Conservation (phyloP, 1,140 invertebrate species). For the Eufriesea mexicana region DNA sequence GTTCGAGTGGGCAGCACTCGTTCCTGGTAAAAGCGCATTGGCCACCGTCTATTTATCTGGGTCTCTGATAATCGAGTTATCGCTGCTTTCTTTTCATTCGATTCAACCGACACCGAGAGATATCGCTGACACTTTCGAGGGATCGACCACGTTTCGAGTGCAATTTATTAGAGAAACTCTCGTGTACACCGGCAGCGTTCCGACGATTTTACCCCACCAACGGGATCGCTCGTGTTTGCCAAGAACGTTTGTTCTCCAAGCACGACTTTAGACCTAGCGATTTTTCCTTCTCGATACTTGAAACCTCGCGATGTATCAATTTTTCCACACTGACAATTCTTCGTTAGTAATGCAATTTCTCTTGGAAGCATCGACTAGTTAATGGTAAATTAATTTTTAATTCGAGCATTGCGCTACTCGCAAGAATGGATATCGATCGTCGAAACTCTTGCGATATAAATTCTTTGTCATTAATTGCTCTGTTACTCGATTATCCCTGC, state of each 20-base stretch:
- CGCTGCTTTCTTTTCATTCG: conserved; percentile 79
- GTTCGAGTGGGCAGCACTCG: conserved; percentile 26
- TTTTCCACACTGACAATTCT: too few relatives aligned
- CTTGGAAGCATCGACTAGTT: too few relatives aligned
- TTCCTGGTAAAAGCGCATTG: conserved; percentile 40
- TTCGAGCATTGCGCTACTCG: too few relatives aligned
- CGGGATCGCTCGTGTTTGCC: conserved; percentile 55
- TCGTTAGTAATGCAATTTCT: too few relatives aligned
- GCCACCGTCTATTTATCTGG: conserved; percentile 73
- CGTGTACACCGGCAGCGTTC: neutral
- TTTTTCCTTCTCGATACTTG: neutral
- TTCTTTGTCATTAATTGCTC: too few relatives aligned
- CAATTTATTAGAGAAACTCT: conserved; percentile 64
- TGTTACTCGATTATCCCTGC: too few relatives aligned
- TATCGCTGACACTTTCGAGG: conserved; percentile 59
- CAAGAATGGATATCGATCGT: too few relatives aligned
- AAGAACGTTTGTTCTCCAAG: conserved; percentile 42
- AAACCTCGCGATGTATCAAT: too few relatives aligned
- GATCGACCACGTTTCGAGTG: conserved; percentile 58
- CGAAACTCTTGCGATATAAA: too few relatives aligned
- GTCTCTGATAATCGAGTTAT: conserved; percentile 74
- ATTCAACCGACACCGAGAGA: conserved; percentile 64
- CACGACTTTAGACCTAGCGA: neutral
- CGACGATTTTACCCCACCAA: neutral
- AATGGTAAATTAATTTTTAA: too few relatives aligned